Evolutionary conservation across 2,888 invertebrate species (phyloP), one percentile per base, ranked within the genome.

Genomic region (Dryomyza anilis): DNA sequence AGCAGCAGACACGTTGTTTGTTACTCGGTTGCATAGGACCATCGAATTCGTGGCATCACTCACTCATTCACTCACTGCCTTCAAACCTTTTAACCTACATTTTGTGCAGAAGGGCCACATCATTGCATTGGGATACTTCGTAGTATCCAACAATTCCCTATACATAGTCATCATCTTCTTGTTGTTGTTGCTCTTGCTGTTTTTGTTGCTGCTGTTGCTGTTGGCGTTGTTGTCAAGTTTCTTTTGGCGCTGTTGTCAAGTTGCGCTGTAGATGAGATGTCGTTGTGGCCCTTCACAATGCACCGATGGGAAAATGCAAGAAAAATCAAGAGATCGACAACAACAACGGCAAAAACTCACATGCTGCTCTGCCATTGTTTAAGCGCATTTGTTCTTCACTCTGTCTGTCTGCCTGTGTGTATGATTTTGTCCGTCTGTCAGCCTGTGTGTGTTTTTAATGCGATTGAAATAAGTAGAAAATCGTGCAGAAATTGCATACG

Each of bases 61-160:
- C n/a, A n/a, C n/a, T n/a, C n/a, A n/a, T n/a, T n/a, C n/a, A n/a
- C n/a, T n/a, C n/a, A n/a, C n/a, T n/a, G n/a, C 30, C 19, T 36
- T 33, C 36, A 21, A 55, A 55, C 55, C 36, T 36, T 55, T 55
- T 55, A 55, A 55, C 55, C 55, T 55, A 55, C 21, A 33, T 55
- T 55, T 14, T 50, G 23, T n/a, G 50, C 23, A n/a, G 23, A 2
- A 25, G 10, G n/a, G n/a, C n/a, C n/a, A n/a, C n/a, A n/a, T 12
- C 39, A 39, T 39, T 39, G 39, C 39, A 39, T 39, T 6, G 39
- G 14, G 12, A 3, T 39, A n/a, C 12, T 12, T 7, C 8, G 39
- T 14, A 7, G 3, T 39, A n/a, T n/a, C n/a, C n/a, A n/a, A n/a
- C n/a, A n/a, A n/a, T n/a, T n/a, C n/a, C 39, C 3, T 12, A 39